Conservation (phyloP, 1,140 invertebrate species). For the Bombus sylvicola region DNA sequence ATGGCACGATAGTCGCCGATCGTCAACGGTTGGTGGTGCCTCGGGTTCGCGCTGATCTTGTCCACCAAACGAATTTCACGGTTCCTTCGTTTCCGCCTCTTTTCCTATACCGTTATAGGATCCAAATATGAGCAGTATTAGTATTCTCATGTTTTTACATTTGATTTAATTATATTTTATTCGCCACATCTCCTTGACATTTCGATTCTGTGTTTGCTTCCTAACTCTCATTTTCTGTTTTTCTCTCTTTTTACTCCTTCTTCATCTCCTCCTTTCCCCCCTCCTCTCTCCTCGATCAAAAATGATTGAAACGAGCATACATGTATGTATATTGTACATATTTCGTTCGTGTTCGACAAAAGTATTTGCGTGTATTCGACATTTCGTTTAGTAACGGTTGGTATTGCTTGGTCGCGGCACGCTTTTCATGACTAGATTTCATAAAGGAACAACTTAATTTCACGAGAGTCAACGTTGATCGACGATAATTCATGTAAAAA, state of each 20-base stretch:
- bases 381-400: neutral
- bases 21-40: neutral
- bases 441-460: neutral
- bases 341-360: neutral
- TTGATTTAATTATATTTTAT: neutral
- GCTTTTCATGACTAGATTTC: neutral
- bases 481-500: neutral
- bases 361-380: neutral
- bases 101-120: neutral
- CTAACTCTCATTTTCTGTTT: neutral
- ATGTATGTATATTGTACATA: neutral
- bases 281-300: neutral
- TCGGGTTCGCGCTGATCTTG: constrained; percentile 4
- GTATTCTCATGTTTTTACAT: neutral
- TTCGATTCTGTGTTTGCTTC: neutral
- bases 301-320: neutral
- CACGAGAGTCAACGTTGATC: neutral
- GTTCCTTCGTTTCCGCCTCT: neutral
- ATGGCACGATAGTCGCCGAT: neutral
- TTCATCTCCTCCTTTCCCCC: neutral
- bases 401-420: neutral
- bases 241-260: no score
- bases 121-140: neutral
- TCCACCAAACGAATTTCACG: constrained; percentile 4
- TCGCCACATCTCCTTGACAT: neutral